phyloP scores from a whole-genome alignment of 2,113 vertebrate species.

The Megaleporinus macrocephalus region DNA sequence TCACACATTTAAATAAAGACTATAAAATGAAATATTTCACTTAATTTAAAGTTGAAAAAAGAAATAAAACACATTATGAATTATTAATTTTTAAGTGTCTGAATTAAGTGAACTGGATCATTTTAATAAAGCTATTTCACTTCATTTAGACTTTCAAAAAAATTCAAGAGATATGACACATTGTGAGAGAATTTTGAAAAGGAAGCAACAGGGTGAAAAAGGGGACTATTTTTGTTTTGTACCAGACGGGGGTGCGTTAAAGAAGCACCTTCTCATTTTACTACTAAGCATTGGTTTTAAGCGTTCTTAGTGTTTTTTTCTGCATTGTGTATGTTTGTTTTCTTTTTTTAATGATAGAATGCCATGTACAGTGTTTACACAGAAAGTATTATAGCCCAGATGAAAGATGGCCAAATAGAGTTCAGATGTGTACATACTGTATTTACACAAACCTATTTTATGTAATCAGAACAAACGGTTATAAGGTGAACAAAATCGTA shows the following conservation, averaged over 20 bases:
- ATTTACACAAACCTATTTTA: conserved; percentile 52
- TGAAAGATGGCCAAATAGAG: conserved; percentile 32
- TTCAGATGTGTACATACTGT: conserved; percentile 56
- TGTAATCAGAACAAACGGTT: conserved; percentile 73
- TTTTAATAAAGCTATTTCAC: background rate
- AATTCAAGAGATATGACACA: background rate
- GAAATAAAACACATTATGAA: background rate
- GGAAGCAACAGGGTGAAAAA: conserved; percentile 45
- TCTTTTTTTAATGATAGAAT: conserved; percentile 55
- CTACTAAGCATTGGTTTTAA: conserved; percentile 41
- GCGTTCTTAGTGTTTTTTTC: conserved; percentile 45
- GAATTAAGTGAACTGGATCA: no score
- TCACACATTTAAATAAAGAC: background rate
- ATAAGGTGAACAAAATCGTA: conserved; percentile 42
- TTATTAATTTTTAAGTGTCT: no score
- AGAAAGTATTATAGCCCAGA: conserved; percentile 16
- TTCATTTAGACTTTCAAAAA: background rate
- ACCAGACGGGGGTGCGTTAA: conserved; percentile 20
- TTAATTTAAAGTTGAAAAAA: background rate
- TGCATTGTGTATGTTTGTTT: conserved; percentile 51
- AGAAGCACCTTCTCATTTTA: conserved; percentile 44
- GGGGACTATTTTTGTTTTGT: conserved; percentile 31
- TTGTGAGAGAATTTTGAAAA: conserved; percentile 7
- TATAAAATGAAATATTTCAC: background rate
- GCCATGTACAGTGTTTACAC: conserved; percentile 68